phyloP scores from a whole-genome alignment of 2,888 invertebrate species.

The Andrena minutula region DNA sequence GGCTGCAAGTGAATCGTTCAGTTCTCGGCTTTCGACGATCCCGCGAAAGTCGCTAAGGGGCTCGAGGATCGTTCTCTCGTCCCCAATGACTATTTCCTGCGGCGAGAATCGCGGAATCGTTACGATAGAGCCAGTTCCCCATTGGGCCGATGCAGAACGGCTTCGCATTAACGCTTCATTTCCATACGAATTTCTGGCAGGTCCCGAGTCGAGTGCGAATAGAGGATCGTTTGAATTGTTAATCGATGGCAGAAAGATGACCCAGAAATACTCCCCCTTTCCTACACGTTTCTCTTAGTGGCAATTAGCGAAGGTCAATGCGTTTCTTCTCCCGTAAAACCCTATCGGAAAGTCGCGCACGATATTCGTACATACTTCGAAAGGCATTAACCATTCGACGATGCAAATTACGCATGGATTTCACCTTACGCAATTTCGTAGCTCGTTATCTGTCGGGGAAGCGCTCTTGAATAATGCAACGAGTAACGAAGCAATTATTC shows the following conservation, averaged over 20 bases:
- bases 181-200: slow-evolving; percentile 2
- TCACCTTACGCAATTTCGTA: slow-evolving; percentile 9
- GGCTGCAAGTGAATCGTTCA: slow-evolving; percentile 49
- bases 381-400: not conserved
- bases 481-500: slow-evolving; percentile 53
- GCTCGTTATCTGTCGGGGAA: slow-evolving; percentile 24
- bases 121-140: not conserved
- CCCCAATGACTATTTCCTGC: not conserved
- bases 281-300: too few species aligned
- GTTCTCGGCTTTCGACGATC: not conserved
- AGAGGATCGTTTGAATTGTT: not conserved
- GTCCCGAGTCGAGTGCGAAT: not conserved
- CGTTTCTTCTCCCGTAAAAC: too few species aligned
- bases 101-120: not conserved
- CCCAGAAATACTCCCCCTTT: too few species aligned
- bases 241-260: not conserved
- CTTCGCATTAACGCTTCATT: not conserved
- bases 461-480: slow-evolving; percentile 56
- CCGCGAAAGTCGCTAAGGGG: slow-evolving; percentile 4
- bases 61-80: not conserved
- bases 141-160: not conserved
- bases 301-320: too few species aligned
- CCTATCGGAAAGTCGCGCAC: not conserved
- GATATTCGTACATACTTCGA: not conserved
- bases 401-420: slow-evolving; percentile 1